These are phyloP conservation scores for Reticulitermes lucifugus DNA, from an alignment of 2,888 invertebrate genomes.

Conservation along the genomic window DNA sequence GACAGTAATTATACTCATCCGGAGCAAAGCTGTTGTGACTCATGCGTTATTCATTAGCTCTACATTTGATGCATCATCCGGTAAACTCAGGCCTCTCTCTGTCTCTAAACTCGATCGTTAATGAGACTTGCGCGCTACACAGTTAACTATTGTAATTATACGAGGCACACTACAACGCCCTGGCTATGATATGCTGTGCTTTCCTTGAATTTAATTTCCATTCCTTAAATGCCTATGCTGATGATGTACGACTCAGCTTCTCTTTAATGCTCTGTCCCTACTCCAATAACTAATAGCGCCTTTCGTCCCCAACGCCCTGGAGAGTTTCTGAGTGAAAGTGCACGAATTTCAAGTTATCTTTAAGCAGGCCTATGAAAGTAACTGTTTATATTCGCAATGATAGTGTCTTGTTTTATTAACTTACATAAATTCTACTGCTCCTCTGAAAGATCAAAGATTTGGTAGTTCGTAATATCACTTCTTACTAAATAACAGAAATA, in stretches of 20 bases:
- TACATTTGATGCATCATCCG: not conserved
- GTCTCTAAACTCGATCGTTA: not conserved
- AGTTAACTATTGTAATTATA: constrained; percentile 13
- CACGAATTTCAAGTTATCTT: no score
- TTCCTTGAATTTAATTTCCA: constrained; percentile 15
- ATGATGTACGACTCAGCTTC: not conserved
- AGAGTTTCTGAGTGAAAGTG: no score
- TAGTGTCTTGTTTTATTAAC: no score
- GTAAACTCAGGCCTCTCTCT: not conserved
- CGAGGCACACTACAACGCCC: not conserved
- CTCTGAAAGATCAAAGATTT: no score
- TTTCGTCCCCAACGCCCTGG: no score
- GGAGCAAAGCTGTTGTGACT: not conserved
- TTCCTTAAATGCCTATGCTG: not conserved
- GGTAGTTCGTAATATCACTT: no score
- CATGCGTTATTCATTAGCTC: constrained; percentile 8
- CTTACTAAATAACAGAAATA: no score
- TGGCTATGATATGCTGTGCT: not conserved
- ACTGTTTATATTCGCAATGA: no score
- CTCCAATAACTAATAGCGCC: no score
- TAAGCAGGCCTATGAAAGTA: no score
- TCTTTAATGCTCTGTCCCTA: not conserved
- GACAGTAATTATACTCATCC: not conserved
- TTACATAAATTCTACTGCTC: no score
- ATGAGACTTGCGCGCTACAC: not conserved